Evolutionary conservation across 2,888 invertebrate species (phyloP), one percentile per base, ranked within the genome.

Genomic region (Chrysopilus asiliformis): DNA sequence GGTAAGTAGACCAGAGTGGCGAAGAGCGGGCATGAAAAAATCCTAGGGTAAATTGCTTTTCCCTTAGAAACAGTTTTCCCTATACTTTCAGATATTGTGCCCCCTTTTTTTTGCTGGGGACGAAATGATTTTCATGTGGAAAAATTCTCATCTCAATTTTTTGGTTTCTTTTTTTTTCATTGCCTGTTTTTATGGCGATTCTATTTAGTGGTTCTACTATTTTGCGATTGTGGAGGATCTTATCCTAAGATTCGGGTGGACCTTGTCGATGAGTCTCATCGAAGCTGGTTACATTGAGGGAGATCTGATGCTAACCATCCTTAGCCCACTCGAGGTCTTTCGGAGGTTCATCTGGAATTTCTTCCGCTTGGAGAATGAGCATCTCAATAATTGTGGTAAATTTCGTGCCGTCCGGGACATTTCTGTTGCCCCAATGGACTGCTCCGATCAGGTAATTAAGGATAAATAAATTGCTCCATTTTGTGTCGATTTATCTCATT

Each of bases 321-420:
- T 77, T 22, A 68, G 78, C 37, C 75, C 76, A 1, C 55, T 79
- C 25, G 80, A 80, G 64, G 77, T 80, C 3, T 76, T 79, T 56
- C 67, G 72, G 42, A 64, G 82, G 34, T 89, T 87, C 58, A 74
- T 89, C 10, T 87, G 87, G 87, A 87, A 87, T 57, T 87, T 81
- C 55, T 85, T 87, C 66, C 84, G 87, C 2, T 61, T 87, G 47
- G 87, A 87, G 63, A 87, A 89, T 61, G 87, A 87, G 55, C 87
- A 89, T 58, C 64, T 89, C 41, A 87, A 89, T 62, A 87, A 87
- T 61, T 87, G 86, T 60, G 87, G 87, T 65, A 76, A 77, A 63
- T 89, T 89, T 67, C 70, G 87, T 57, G 87, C 87, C 7, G 86
- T 89, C 1, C 65, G 87, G 32, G 87, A 87, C 57, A 87, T 87